Conservation (phyloP, 2,888 invertebrate genomes). For the Blera fallax region DNA sequence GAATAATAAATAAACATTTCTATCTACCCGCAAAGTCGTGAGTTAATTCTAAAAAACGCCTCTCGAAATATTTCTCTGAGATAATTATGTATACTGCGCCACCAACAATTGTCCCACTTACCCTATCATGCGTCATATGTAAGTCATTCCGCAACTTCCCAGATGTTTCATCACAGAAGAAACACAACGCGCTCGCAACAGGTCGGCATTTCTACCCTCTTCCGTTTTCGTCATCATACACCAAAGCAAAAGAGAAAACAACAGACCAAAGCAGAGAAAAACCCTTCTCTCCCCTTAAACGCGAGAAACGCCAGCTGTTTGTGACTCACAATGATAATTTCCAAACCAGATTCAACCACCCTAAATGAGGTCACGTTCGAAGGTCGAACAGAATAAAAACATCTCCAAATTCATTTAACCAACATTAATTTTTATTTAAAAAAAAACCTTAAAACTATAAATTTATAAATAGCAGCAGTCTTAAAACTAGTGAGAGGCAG, state of each 20-base stretch:
- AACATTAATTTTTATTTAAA: constrained; percentile 5
- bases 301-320: constrained; percentile 36
- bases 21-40: no score
- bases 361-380: constrained; percentile 40
- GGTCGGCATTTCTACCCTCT: constrained; percentile 18
- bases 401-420: neutral
- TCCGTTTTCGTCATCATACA: neutral
- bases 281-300: neutral
- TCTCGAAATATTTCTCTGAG: no score
- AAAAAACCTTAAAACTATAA: neutral
- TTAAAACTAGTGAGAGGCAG: constrained; percentile 22
- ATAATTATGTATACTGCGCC: no score
- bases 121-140: neutral
- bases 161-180: neutral
- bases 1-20: no score
- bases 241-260: neutral
- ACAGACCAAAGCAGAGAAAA: neutral
- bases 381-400: constrained; percentile 17
- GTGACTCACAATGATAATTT: constrained; percentile 13
- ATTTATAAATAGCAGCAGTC: neutral
- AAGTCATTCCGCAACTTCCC: neutral
- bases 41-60: no score
- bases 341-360: constrained; percentile 48
- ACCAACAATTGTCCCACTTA: neutral
- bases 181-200: neutral